phyloP scores from a whole-genome alignment of 2,888 invertebrate species.

The Philereme transversata region DNA sequence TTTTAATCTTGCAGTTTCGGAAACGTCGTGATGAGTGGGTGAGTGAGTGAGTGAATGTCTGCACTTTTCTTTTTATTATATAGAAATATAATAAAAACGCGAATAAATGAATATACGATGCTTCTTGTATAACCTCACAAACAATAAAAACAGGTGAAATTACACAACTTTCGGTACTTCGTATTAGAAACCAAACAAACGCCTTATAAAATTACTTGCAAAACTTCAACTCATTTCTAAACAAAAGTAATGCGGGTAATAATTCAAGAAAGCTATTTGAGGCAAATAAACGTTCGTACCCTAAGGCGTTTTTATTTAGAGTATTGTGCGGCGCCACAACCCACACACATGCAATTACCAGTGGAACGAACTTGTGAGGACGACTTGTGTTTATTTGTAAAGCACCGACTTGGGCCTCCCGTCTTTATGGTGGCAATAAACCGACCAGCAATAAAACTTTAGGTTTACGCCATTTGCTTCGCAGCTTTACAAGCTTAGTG shows the following conservation, averaged over 20 bases:
- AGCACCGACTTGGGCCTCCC: constrained; percentile 47
- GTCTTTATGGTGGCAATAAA: constrained; percentile 61
- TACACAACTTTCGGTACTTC: constrained; percentile 32
- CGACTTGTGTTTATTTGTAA: constrained; percentile 53
- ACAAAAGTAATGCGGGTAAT: constrained; percentile 36
- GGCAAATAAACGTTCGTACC: constrained; percentile 31
- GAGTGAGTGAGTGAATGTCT: too few relatives aligned
- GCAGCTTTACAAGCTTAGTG: constrained; percentile 43
- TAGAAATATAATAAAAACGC: neutral
- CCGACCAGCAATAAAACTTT: constrained; percentile 60
- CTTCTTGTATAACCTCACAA: constrained; percentile 5
- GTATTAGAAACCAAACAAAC: constrained; percentile 27
- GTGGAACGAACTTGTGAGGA: constrained; percentile 35
- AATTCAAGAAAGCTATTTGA: constrained; percentile 35
- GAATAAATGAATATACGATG: constrained; percentile 11
- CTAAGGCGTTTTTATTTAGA: constrained; percentile 40
- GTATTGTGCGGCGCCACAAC: constrained; percentile 21
- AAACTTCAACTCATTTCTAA: constrained; percentile 36
- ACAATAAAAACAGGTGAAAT: constrained; percentile 28
- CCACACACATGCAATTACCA: constrained; percentile 50
- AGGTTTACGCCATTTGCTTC: constrained; percentile 52
- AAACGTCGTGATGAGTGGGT: too few relatives aligned
- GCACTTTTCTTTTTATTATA: too few relatives aligned
- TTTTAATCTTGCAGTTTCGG: too few relatives aligned
- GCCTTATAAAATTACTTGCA: constrained; percentile 30